Base-by-base conservation (phyloP, 1,140 invertebrate species). In the Brachionus plicatilis region DNA sequence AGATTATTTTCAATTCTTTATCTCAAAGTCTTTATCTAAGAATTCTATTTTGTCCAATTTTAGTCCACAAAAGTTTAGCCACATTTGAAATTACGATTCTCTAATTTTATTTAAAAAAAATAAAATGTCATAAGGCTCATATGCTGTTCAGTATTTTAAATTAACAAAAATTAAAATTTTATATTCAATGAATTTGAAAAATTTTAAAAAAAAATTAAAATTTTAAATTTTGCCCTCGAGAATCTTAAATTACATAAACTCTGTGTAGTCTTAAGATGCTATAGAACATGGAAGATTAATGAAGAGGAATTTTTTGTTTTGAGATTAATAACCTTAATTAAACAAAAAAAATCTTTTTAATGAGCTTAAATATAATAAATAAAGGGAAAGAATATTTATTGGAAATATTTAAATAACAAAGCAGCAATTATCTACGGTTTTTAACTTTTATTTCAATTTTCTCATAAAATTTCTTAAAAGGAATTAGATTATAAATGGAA, bases 291-390 rank as follows among this genome's bases (percentile, higher is more conserved):
- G 9, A 60, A 60, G 53, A 68, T 68, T 68, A 68, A 68, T 68
- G 66, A 68, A 68, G 66, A 68, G 66, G n/a, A 41, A 33, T 68
- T 68, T 68, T 68, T 68, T 68, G 29, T 68, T 68, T 14, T 68
- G 66, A 68, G 66, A 68, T 68, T 68, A 68, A 68, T 68, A 60
- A 60, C 20, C 33, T 68, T 68, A 68, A 68, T 68, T 68, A 68
- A 68, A 68, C 29, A 60, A 60, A 68, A 68, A 68, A 33, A 29
- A 29, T 37, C 8, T 66, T 68, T 68, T 33, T 37, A 33, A 33
- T 68, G 27, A 68, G 66, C 33, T 41, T 72, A 72, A 72, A 20
- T 17, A 14, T 72, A 72, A 72, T 41, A 72, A 41, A 72, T 41
- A 72, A 43, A 43, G 20, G 33, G 68, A 43, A 72, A 43, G 17